phyloP scores from a whole-genome alignment of 1,140 invertebrate species.

The Eubasilissa regina region DNA sequence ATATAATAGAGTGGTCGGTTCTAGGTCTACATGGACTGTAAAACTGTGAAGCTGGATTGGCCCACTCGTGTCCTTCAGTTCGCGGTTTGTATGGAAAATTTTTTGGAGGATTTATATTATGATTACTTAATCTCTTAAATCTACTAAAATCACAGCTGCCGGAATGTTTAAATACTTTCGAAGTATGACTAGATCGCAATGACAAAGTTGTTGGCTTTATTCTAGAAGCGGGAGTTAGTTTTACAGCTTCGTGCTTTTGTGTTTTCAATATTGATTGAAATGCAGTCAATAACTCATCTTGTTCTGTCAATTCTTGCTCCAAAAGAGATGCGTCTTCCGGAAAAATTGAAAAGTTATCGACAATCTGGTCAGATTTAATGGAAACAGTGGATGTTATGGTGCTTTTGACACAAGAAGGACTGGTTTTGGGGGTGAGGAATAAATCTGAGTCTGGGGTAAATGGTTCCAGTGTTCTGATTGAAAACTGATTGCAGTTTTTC shows the following conservation, averaged over 20 bases:
- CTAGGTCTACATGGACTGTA: slow-evolving; percentile 22
- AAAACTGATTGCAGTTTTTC: slow-evolving; percentile 61
- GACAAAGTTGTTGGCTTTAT: slow-evolving; percentile 66
- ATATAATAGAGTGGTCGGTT: not conserved
- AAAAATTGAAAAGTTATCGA: slow-evolving; percentile 68
- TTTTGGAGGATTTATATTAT: slow-evolving; percentile 3
- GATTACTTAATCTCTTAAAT: slow-evolving; percentile 34
- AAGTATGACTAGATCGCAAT: slow-evolving; percentile 67
- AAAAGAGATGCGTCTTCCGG: slow-evolving; percentile 67
- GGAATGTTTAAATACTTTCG: slow-evolving; percentile 67
- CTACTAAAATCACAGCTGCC: slow-evolving; percentile 65
- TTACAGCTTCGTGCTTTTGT: slow-evolving; percentile 62
- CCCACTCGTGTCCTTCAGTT: slow-evolving; percentile 26
- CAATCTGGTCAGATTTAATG: slow-evolving; percentile 66
- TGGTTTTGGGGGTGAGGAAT: slow-evolving; percentile 64
- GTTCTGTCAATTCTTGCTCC: slow-evolving; percentile 67
- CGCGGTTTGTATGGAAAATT: not conserved
- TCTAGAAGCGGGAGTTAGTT: slow-evolving; percentile 57
- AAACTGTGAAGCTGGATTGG: slow-evolving; percentile 30
- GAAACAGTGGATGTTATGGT: slow-evolving; percentile 62
- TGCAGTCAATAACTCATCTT: slow-evolving; percentile 66
- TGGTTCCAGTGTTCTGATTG: slow-evolving; percentile 63
- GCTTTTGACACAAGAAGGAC: slow-evolving; percentile 48
- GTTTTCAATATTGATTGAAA: slow-evolving; percentile 67
- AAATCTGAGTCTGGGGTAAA: slow-evolving; percentile 64